Percentiles rank a stretch among this genome's conserved stretches.
phyloP scores from a whole-genome alignment of 2,797 vertebrate genomes.

The Menidia menidia region DNA sequence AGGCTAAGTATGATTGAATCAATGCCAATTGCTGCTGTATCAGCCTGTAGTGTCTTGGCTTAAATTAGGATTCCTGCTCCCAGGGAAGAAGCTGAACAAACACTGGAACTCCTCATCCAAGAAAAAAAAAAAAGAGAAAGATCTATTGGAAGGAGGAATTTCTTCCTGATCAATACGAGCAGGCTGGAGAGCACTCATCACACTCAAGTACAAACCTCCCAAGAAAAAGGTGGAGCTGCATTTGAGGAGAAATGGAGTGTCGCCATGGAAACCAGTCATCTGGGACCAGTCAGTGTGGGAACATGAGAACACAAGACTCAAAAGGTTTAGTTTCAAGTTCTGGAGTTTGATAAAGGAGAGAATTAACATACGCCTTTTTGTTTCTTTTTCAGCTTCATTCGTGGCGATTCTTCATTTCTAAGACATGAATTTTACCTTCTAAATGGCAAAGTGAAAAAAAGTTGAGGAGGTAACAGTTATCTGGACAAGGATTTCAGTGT shows the following conservation, averaged over 20 bases:
- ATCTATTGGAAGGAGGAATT: constrained; percentile 15
- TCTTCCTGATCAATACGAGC: constrained; percentile 20
- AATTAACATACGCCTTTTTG: neutral
- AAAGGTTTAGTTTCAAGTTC: neutral
- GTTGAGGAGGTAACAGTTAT: neutral
- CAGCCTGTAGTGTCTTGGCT: neutral
- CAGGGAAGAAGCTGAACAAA: constrained; percentile 13
- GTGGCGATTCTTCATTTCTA: neutral
- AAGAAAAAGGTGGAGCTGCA: constrained; percentile 22
- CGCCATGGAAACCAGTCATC: constrained; percentile 39
- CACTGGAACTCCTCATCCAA: neutral
- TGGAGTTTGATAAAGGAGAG: neutral
- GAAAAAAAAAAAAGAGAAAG: constrained; percentile 2
- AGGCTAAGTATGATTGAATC: neutral
- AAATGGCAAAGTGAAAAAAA: neutral
- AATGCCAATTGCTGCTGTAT: neutral
- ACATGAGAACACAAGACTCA: constrained; percentile 11
- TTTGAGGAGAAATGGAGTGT: constrained; percentile 18
- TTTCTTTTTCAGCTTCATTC: neutral
- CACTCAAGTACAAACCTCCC: constrained; percentile 40
- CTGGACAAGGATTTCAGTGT: neutral
- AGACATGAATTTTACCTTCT: neutral
- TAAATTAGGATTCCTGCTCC: neutral
- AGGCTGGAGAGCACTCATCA: constrained; percentile 26
- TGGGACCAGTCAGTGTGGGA: constrained; percentile 36